Percentiles rank a stretch among this genome's conserved stretches.
Conservation (phyloP, 64 coral and sea anemone species). For the Anthopleura sola region DNA sequence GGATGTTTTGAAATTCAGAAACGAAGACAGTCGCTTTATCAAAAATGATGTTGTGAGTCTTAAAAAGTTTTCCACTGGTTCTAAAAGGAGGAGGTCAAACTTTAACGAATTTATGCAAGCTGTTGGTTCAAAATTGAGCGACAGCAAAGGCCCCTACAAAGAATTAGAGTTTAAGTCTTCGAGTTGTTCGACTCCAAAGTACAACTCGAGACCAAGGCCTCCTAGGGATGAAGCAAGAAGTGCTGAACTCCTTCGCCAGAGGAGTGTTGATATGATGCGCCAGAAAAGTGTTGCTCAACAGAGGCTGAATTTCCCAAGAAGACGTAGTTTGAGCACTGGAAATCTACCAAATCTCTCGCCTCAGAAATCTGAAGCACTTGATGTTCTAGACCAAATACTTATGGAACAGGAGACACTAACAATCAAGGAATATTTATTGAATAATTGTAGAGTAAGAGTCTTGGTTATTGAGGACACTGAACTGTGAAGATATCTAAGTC, state of each 20-base stretch:
- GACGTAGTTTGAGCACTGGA: slow-evolving; percentile 14
- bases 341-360: background rate
- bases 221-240: background rate
- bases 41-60: background rate
- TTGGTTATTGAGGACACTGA: slow-evolving; percentile 24
- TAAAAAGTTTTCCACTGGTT: background rate
- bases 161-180: slow-evolving; percentile 8
- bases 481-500: background rate
- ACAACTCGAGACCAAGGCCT: background rate
- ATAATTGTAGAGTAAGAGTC: slow-evolving; percentile 1
- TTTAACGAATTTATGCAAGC: slow-evolving; percentile 17
- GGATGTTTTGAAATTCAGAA: background rate
- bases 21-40: background rate
- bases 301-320: background rate
- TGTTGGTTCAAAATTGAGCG: slow-evolving; percentile 21
- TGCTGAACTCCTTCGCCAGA: background rate
- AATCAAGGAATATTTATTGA: slow-evolving; percentile 25
- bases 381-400: slow-evolving; percentile 18
- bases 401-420: slow-evolving; percentile 2
- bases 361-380: background rate
- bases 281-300: background rate
- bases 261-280: background rate
- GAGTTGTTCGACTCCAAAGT: background rate
- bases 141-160: slow-evolving; percentile 3
- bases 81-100: background rate